Conservation (phyloP, 1,140 invertebrate species). For the Rhopalosiphum maidis region DNA sequence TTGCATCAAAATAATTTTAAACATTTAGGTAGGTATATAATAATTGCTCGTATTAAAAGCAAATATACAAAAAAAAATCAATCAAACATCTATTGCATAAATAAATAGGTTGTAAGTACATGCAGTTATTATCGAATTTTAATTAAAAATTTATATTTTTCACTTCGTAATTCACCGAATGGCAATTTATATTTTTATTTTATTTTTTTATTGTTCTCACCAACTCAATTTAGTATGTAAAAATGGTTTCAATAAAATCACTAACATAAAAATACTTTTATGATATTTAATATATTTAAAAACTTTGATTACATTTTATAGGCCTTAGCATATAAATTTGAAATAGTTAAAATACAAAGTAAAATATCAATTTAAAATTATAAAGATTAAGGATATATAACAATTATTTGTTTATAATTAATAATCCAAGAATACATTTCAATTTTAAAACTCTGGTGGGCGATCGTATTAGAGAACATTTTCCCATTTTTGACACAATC, state of each 20-base stretch:
- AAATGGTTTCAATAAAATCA: background rate
- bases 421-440: background rate
- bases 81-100: background rate
- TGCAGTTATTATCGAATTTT: background rate
- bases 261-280: background rate
- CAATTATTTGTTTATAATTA: background rate
- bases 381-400: background rate
- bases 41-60: background rate
- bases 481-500: background rate
- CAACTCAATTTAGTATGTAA: background rate
- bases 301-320: background rate
- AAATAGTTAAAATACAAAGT: background rate
- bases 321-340: background rate
- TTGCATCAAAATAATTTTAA: background rate
- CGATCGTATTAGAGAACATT: background rate
- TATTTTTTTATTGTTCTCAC: background rate
- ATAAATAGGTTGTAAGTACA: background rate
- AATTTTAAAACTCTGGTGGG: background rate
- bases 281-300: background rate
- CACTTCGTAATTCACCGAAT: background rate
- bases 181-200: background rate
- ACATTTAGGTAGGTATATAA: background rate
- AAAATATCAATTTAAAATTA: background rate
- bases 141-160: background rate
- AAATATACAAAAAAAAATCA: background rate